These are phyloP conservation scores for Calliphora vicina DNA, from an alignment of 1,140 invertebrate genomes.

Conservation along the genomic window DNA sequence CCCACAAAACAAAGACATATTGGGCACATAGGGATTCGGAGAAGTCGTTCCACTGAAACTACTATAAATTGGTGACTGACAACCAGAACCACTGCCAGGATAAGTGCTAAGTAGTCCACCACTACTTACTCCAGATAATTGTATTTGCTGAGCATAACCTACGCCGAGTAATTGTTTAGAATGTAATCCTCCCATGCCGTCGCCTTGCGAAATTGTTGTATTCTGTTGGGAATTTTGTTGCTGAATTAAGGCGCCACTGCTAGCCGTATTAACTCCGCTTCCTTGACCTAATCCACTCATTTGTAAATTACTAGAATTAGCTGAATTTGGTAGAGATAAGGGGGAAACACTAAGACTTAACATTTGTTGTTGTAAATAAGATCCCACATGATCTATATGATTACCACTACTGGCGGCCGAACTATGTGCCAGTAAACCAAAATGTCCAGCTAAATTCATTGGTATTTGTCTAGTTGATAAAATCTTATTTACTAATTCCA, in stretches of 20 bases:
- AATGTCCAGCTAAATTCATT: constrained; percentile 60
- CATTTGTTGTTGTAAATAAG: constrained; percentile 45
- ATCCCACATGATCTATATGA: constrained; percentile 49
- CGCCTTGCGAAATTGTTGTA: background rate
- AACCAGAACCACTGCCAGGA: constrained; percentile 45
- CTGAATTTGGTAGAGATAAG: constrained; percentile 47
- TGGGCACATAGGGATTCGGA: constrained; percentile 54
- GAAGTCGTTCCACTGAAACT: constrained; percentile 58
- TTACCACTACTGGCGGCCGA: constrained; percentile 47
- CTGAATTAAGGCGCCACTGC: constrained; percentile 36
- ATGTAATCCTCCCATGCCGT: constrained; percentile 20
- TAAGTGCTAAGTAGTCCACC: background rate
- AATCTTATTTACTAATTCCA: constrained; percentile 62
- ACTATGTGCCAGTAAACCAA: constrained; percentile 59
- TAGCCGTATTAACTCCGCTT: background rate
- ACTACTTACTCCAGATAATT: background rate
- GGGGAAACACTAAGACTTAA: constrained; percentile 55
- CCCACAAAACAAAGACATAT: constrained; percentile 41
- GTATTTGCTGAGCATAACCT: constrained; percentile 16
- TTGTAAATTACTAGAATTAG: constrained; percentile 13
- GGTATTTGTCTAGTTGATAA: constrained; percentile 63
- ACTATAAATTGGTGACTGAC: constrained; percentile 58
- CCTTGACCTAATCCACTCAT: background rate
- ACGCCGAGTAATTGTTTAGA: constrained; percentile 55
- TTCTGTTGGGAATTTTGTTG: constrained; percentile 16